Evolutionary conservation across 2,797 vertebrate species (phyloP), one percentile per base, ranked within the genome.

Genomic region (Steatocranus sp.): DNA sequence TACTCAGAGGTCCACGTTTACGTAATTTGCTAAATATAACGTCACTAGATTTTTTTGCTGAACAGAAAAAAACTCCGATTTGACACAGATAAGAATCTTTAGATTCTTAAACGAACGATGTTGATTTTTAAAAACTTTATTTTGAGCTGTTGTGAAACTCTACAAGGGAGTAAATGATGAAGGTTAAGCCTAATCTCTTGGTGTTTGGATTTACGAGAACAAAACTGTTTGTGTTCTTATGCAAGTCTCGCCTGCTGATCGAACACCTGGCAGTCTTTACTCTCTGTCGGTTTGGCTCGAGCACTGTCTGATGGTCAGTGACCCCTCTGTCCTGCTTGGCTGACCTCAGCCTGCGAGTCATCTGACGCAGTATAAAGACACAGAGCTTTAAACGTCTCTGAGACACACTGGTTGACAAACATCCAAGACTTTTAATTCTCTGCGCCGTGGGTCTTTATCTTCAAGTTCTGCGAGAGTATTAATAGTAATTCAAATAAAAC

Each of bases 321-420:
- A 92, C 88, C 91, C 25, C 53, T 63, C 2, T 73, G n/a, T 46
- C 36, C 46, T 17, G 30, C 25, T 73, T 50, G 49, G 58, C 66
- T 78, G 27, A 80, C 66, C 41, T 43, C 53, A 80, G 23, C 73
- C 11, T 12, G 4, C 50, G 23, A 14, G 61, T 81, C 79, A 81
- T 25, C 49, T 18, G 38, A 18, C 8, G 17, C 38, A 8, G 32
- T 91, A 92, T 93, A 94, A 90, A 93, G 49, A 76, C 73, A 38
- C 51, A 18, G 70, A 56, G 56, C 41, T 76, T 75, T 48, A 56
- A 85, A 91, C 87, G 91, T 82, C 77, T 77, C 68, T 25, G 63
- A 83, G 80, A 75, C 70, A 46, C 79, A 78, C 70, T 27, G 53
- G 51, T 50, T 46, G 53, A 58, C 58, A 25, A 25, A 70, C 76